A percentile compares a stretch with the other conserved stretches of the same genome.
Conservation (phyloP, 1,140 invertebrate genomes). For the Atta texana region DNA sequence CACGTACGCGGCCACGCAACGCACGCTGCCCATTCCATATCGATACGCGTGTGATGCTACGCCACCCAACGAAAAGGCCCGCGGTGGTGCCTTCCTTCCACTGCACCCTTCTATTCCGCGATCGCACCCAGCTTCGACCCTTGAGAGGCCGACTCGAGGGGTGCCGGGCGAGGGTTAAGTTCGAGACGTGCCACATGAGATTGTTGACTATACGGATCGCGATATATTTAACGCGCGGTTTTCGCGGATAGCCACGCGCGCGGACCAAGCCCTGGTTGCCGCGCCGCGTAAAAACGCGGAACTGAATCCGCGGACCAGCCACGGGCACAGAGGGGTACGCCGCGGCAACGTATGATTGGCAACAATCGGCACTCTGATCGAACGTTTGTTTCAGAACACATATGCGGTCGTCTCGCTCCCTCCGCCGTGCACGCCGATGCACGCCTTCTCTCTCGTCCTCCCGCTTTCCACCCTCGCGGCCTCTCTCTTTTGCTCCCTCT, state of each 20-base stretch:
- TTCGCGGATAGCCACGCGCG: conserved; percentile 41
- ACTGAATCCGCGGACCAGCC: conserved; percentile 82
- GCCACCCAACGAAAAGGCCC: conserved; percentile 39
- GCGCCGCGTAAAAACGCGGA: conserved; percentile 83
- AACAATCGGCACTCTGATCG: conserved; percentile 86
- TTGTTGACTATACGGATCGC: conserved; percentile 30
- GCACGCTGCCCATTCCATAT: conserved; percentile 58
- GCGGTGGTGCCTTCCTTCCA: neutral
- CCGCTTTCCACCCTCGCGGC: conserved; percentile 23
- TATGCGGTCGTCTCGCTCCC: conserved; percentile 75
- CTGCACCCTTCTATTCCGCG: conserved; percentile 13
- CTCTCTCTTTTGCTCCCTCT: conserved; percentile 36
- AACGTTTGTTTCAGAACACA: conserved; percentile 85
- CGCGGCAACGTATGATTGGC: conserved; percentile 85
- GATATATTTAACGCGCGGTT: conserved; percentile 56
- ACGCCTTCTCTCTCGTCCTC: conserved; percentile 59
- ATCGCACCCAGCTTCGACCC: neutral
- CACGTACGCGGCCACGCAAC: conserved; percentile 68
- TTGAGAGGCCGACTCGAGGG: conserved; percentile 11
- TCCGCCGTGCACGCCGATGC: conserved; percentile 49
- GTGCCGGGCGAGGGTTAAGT: conserved; percentile 28
- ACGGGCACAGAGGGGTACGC: conserved; percentile 78
- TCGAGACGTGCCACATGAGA: conserved; percentile 18
- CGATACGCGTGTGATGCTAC: conserved; percentile 24
- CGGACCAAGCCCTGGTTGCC: conserved; percentile 74